Evolutionary conservation across 1,140 invertebrate genomes (phyloP), one percentile per base, ranked within the genome.

Genomic region (Spodoptera litura): DNA sequence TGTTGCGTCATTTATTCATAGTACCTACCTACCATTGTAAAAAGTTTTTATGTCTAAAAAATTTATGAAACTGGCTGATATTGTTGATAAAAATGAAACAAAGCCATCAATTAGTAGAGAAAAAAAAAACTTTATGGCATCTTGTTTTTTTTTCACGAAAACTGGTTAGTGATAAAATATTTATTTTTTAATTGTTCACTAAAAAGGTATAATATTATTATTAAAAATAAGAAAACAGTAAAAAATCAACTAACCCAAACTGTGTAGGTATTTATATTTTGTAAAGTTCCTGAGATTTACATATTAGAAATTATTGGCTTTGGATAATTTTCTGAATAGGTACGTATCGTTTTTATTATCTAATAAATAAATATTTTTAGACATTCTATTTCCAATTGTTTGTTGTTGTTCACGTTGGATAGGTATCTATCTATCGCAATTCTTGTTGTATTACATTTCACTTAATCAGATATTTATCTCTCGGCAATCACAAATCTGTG

Each of bases 401-500:
- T n/a, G n/a, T 4, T 15, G 6, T 55, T 20, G 20, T 20, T 20
- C 20, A 20, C 20, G 20, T 38, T 2, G 2, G 35, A 38, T 5
- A 59, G 31, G 20, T 20, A 20, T 20, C 1, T 20, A 20, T 59
- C 8, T 56, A 2, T 10, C 55, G 8, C 13, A 15, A 3, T 55
- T 4, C 52, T 59, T 27, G 4, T 27, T 31, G 25, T 38, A 62
- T 62, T 38, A 31, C 49, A 31, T 61, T 61, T 61, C 25, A 61
- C n/a, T 20, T 13, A 35, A 13, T 64, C 61, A 64, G 38, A 44
- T 12, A 44, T n/a, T 15, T 13, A n/a, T 49, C 5, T 64, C 35
- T 62, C 4, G 25, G 11, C 11, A 49, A 68, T 27, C 20, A 68
- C 44, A 31, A 51, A 70, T 70, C 49, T 70, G 66, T 70, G 66